Percentiles rank a stretch among this genome's conserved stretches.
phyloP scores from a whole-genome alignment of 2,113 vertebrate species.

The Pachyramphus minor region DNA sequence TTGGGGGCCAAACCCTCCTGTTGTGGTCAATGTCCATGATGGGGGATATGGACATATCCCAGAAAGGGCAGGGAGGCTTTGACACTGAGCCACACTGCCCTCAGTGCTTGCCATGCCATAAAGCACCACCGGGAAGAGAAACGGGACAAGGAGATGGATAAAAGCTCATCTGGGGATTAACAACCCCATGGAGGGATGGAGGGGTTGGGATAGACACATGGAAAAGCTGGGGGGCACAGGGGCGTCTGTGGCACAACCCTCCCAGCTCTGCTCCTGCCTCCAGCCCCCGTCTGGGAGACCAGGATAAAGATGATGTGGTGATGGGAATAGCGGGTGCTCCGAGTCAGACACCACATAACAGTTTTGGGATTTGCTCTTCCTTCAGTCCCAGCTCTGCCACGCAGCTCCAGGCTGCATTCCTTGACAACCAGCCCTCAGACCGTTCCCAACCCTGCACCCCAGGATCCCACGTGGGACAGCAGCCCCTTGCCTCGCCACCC shows the following conservation, averaged over 20 bases:
- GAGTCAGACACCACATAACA: not conserved
- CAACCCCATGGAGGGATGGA: not conserved
- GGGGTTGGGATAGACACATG: not conserved
- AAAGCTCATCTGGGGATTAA: not conserved
- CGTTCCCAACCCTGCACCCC: not conserved
- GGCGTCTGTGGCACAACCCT: accelerated
- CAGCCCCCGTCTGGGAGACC: not conserved
- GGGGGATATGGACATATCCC: not conserved
- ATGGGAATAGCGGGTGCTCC: not conserved
- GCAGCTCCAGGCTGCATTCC: not conserved
- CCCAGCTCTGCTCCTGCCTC: not conserved
- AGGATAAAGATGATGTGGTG: not conserved
- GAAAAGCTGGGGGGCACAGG: not conserved
- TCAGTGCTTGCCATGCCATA: not conserved
- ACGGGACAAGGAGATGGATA: not conserved
- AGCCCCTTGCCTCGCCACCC: not conserved
- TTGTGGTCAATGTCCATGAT: not conserved
- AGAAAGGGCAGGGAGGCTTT: not conserved
- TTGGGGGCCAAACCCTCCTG: not conserved
- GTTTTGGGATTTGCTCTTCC: not conserved
- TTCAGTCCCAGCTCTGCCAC: not conserved
- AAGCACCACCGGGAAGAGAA: not conserved
- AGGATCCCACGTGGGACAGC: not conserved
- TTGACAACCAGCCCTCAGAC: not conserved
- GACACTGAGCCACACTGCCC: not conserved